A percentile compares a stretch with the other conserved stretches of the same genome.
phyloP scores from a whole-genome alignment of 1,140 invertebrate species.

The Drosophila jambulina region DNA sequence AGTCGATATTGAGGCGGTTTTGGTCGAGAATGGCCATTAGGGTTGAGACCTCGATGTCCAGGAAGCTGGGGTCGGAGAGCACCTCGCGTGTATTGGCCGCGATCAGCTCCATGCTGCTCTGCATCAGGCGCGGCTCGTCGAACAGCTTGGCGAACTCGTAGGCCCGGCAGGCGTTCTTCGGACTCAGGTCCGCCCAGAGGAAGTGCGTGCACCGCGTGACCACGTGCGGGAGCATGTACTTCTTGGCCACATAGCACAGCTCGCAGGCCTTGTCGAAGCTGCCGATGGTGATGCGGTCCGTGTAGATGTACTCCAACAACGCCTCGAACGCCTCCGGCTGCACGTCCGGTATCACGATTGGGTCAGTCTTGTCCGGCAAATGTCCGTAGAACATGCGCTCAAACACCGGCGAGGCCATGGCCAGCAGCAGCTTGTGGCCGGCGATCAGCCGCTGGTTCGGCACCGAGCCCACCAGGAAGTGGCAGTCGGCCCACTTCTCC shows the following conservation, averaged over 20 bases:
- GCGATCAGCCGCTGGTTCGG: constrained; percentile 90
- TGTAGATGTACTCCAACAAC: constrained; percentile 93
- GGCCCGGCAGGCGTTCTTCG: constrained; percentile 92
- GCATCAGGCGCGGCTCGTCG: constrained; percentile 92
- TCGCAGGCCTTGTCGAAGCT: constrained; percentile 94
- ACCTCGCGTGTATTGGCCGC: constrained; percentile 91
- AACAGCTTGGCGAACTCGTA: constrained; percentile 94
- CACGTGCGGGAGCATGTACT: constrained; percentile 93
- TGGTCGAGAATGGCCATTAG: constrained; percentile 91
- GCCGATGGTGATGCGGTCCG: constrained; percentile 90
- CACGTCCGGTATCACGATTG: constrained; percentile 92
- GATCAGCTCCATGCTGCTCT: constrained; percentile 92
- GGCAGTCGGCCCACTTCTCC: constrained; percentile 92
- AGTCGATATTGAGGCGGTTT: constrained; percentile 89
- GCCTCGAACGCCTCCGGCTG: constrained; percentile 94
- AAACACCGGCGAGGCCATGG: constrained; percentile 94
- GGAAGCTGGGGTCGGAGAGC: constrained; percentile 90
- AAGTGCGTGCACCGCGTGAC: constrained; percentile 92
- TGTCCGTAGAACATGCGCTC: constrained; percentile 92
- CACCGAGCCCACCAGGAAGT: constrained; percentile 92
- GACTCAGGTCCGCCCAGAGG: constrained; percentile 91
- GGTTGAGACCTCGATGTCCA: constrained; percentile 90
- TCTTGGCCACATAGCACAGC: constrained; percentile 94
- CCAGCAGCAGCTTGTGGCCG: constrained; percentile 92
- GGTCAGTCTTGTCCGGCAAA: constrained; percentile 89